Evolutionary conservation across 2,888 invertebrate species (phyloP).

Genomic region (Cataglyphis albicans): DNA sequence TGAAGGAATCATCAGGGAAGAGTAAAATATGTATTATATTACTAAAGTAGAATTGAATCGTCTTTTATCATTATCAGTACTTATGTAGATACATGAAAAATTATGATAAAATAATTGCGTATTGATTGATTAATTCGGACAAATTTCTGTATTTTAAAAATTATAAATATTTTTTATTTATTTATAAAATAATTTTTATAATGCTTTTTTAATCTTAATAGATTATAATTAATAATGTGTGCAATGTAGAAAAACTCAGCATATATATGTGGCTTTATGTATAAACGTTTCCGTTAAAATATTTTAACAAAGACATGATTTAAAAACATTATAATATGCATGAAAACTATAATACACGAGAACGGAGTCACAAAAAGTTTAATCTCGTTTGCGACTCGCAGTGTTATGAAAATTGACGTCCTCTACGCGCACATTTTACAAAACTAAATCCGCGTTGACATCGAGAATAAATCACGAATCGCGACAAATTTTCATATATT

Average conservation of each 20-base stretch:
- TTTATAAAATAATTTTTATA: not conserved
- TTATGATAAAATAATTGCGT: conserved; percentile 21
- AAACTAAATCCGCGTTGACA: conserved; percentile 27
- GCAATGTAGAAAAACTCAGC: not conserved
- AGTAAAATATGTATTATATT: conserved; percentile 32
- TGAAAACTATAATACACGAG: conserved; percentile 33
- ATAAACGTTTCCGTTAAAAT: conserved; percentile 5
- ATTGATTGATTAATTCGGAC: conserved; percentile 3
- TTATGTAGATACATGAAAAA: not conserved
- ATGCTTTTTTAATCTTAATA: not conserved
- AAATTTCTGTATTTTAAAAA: conserved; percentile 17
- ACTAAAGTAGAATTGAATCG: conserved; percentile 5
- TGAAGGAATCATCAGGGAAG: not conserved
- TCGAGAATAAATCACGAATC: conserved; percentile 41
- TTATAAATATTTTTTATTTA: conserved; percentile 1
- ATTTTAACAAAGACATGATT: conserved; percentile 31
- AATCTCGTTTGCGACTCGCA: conserved; percentile 37
- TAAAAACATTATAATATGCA: conserved; percentile 7
- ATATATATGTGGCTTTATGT: not conserved
- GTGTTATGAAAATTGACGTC: conserved; percentile 16
- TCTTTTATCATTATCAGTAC: not conserved
- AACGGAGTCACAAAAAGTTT: conserved; percentile 20
- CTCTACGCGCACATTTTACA: not conserved
- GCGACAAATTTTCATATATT: conserved; percentile 37
- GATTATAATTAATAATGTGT: conserved; percentile 15